Conservation (phyloP, 1,140 invertebrate species). For the Psix sp. region DNA sequence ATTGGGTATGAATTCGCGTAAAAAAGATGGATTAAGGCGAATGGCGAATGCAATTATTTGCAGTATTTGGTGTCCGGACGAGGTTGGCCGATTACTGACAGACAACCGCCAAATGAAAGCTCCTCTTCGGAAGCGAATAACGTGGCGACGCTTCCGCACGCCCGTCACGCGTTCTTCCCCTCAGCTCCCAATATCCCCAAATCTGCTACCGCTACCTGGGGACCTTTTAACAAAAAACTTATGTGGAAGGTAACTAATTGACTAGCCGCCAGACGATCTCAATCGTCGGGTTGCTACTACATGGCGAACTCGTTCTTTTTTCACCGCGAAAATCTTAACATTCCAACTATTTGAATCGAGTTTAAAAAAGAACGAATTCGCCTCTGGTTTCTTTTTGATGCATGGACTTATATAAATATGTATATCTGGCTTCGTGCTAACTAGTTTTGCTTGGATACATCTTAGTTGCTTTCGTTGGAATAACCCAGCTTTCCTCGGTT, state of each 20-base stretch:
- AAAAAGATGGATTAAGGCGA: conserved; percentile 64
- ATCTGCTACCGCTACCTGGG: conserved; percentile 81
- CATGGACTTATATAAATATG: conserved; percentile 61
- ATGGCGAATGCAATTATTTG: conserved; percentile 72
- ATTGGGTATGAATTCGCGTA: conserved; percentile 36
- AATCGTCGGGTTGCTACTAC: conserved; percentile 29
- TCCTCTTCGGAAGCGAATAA: conserved; percentile 73
- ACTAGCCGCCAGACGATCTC: conserved; percentile 35
- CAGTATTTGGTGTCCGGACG: conserved; percentile 77
- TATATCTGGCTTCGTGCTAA: conserved; percentile 61
- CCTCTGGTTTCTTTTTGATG: conserved; percentile 46
- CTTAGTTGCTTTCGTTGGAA: conserved; percentile 49
- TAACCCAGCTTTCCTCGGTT: conserved; percentile 44
- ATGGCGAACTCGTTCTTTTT: conserved; percentile 21
- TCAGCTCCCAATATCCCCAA: conserved; percentile 80
- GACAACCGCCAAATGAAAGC: conserved; percentile 72
- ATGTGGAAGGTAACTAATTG: conserved; percentile 82
- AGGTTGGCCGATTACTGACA: conserved; percentile 74
- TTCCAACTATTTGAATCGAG: conserved; percentile 4
- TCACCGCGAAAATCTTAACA: neutral
- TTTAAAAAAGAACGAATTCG: conserved; percentile 8
- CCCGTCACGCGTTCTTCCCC: conserved; percentile 79
- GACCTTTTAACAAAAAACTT: conserved; percentile 82
- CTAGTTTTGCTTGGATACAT: conserved; percentile 46
- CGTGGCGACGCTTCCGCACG: conserved; percentile 79